Evolutionary conservation across 2,888 invertebrate species (phyloP), one percentile per base, ranked within the genome.

Genomic region (Tillus elongatus): DNA sequence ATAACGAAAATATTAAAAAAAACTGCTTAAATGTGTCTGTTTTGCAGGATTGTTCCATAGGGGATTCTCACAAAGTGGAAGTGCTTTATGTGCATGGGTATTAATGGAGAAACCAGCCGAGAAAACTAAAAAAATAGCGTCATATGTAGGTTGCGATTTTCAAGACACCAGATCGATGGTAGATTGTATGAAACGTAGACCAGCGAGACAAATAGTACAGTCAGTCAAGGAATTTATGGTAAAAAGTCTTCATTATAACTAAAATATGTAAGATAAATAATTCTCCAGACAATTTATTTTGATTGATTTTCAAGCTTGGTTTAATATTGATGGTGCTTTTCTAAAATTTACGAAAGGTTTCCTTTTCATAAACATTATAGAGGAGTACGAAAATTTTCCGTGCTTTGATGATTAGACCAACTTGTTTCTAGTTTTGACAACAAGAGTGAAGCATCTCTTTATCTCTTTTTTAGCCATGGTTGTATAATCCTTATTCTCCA

Each of bases 1-100:
- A n/a, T n/a, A n/a, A n/a, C n/a, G n/a, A n/a, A n/a, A n/a, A n/a
- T n/a, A n/a, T n/a, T n/a, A n/a, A n/a, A n/a, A n/a, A n/a, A n/a
- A n/a, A n/a, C n/a, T n/a, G n/a, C n/a, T n/a, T n/a, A n/a, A n/a
- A n/a, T n/a, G n/a, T n/a, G n/a, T n/a, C n/a, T n/a, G n/a, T n/a
- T 8, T 19, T 19, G 24, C 24, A 73, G 76, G 72, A 8, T 62
- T 72, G n/a, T 78, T 78, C 54, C 59, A 70, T 43, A 63, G 72
- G 14, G 82, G 78, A 9, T 74, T 79, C 33, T 81, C 82, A 0
- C 72, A 75, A 55, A 85, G 85, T 52, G 86, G 86, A 0, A 70
- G 74, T 2, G 73, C 79, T 0, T 66, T 84, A n/a, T 67, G 74
- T 37, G 71, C 77, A 0, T 68, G 68, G 69, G 61, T 75, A 0